Base-by-base conservation (phyloP, 2,797 vertebrate species). In the Thripadectes ignobilis region DNA sequence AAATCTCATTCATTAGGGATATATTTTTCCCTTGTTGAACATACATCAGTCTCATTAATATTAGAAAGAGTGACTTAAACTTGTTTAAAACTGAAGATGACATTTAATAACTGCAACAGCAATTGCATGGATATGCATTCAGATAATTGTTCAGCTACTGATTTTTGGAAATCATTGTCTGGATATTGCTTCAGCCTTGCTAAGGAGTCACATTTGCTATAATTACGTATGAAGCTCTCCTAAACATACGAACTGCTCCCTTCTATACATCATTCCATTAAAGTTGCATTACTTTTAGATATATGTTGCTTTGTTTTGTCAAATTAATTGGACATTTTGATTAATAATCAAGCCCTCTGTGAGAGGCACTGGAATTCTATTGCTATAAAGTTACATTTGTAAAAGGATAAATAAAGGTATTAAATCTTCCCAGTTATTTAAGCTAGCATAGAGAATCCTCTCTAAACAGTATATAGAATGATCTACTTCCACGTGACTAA, bases 81-180 rank as follows among this genome's bases (percentile, higher is more conserved):
- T 26, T 26, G 22, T 61, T 88, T 67, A 78, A 93, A 92, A 74
- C 15, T 67, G 46, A 86, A 75, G 27, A 78, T 41, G 62, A 72
- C 39, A 88, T 90, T 91, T 88, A 93, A 80, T 75, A 90, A 69
- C 27, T 76, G 18, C 32, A 91, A 74, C 62, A 90, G 32, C 62
- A 91, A 75, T 52, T 43, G 22, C 46, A 61, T 43, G 26, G 81
- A 43, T 55, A 36, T 51, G 30, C 54, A 45, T 67, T 94, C 73
- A 78, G 55, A 65, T 45, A 87, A 89, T 45, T 45, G 43, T 21
- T 23, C 4, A 29, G 32, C 18, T 24, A 49, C 22, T 86, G 3
- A 7, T 73, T 85, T 92, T 26, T 75, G 32, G 46, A 91, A 89
- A 48, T 72, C 18, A 88, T 78, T 65, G n/a, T 41, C 51, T 73